A percentile compares a stretch with the other conserved stretches of the same genome.
Conservation (phyloP, 2,888 invertebrate genomes). For the Tridacna crocea region DNA sequence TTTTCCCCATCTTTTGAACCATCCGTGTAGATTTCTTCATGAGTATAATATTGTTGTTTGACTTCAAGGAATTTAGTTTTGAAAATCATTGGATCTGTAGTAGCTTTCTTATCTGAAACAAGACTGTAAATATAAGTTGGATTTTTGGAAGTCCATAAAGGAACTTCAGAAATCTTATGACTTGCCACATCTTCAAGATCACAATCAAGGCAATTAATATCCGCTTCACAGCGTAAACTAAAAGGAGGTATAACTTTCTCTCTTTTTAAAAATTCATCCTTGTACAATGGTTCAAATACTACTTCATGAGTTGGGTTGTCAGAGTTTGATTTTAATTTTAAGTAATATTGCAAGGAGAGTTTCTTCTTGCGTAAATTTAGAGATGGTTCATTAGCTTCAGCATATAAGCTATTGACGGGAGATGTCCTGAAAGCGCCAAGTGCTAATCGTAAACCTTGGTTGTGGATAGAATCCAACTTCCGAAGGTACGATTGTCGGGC, state of each 20-base stretch:
- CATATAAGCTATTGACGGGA: conserved; percentile 45
- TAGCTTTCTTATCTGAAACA: conserved; percentile 18
- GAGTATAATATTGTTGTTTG: background rate
- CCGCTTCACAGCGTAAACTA: conserved; percentile 17
- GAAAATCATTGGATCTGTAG: conserved; percentile 14
- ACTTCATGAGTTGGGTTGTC: conserved; percentile 8
- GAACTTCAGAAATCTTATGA: background rate
- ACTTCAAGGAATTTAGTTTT: conserved; percentile 19
- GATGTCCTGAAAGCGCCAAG: conserved; percentile 48
- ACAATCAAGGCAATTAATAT: conserved; percentile 10
- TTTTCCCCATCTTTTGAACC: conserved; percentile 34
- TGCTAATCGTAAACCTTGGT: conserved; percentile 50
- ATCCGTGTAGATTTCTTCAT: conserved; percentile 33
- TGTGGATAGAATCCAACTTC: conserved; percentile 49
- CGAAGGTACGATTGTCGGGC: conserved; percentile 47
- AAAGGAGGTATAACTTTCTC: conserved; percentile 15
- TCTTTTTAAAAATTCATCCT: background rate
- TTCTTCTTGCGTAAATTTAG: conserved; percentile 14
- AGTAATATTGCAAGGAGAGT: conserved; percentile 25
- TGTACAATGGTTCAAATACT: conserved; percentile 19
- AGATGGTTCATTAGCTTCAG: conserved; percentile 37
- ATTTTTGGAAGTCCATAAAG: conserved; percentile 16
- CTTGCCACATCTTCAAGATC: conserved; percentile 1
- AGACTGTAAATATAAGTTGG: conserved; percentile 26
- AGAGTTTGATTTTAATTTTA: conserved; percentile 22